Base-by-base conservation (phyloP, 2,797 vertebrate species). In the Astyanax mexicanus region DNA sequence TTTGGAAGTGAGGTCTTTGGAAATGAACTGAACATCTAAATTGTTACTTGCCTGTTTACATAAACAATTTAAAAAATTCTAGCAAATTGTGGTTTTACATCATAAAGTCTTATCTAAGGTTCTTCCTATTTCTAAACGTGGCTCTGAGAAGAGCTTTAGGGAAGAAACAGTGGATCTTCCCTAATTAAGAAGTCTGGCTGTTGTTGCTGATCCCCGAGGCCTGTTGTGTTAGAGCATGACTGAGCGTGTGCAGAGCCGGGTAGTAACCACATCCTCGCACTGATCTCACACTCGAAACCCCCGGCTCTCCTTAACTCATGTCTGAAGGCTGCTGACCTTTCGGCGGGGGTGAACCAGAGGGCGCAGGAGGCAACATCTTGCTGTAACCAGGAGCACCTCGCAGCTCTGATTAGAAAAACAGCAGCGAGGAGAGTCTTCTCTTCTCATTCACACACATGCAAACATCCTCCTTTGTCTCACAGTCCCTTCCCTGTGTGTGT, bases 381-480 rank as follows among this genome's bases (percentile, higher is more conserved):
- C 21, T 10, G 19, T 60, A 60, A 51, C 17, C 27, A 25, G 38
- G 27, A 27, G 9, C 29, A 38, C 15, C 13, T 62, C 7, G 11
- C n/a, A n/a, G n/a, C 7, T 66, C 47, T 80, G 27, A 83, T 83
- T 73, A 27, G 44, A 72, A 71, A 83, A 83, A 32, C 81, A 83
- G 78, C 55, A 58, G 44, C 3, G 5, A 0, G 47, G 27, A 52
- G 72, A 25, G 57, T 71, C 78, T 60, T 73, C 7, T 52, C 32
- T 51, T 42, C 29, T n/a, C 37, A 66, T 61, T 66, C 71, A 64
- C 37, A 52, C 47, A 67, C 44, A 61, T 40, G 65, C 27, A 32
- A 58, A 58, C 21, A 29, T 58, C 27, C 15, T 58, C 27, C 15
- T 12, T 35, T 35, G 15, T 58, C 58, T 21, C 4, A 1, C 8